Percentiles rank a stretch among this genome's conserved stretches.
Evolutionary conservation across 2,113 vertebrate species (phyloP).

Genomic region (Cathartes aura): DNA sequence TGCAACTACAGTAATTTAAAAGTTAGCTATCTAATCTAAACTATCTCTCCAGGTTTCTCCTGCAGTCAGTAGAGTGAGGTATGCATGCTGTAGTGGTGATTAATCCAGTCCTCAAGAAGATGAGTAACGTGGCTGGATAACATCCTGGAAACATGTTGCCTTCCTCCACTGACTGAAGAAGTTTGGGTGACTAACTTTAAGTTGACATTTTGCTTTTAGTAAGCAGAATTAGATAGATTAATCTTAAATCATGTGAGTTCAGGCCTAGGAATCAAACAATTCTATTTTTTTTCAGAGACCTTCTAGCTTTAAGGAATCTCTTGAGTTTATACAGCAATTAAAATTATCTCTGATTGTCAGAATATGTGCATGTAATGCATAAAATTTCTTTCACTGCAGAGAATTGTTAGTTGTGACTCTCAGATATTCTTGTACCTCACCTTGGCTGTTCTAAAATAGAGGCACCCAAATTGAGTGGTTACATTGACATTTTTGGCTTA

Average conservation of each 20-base stretch:
- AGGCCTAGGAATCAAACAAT: not conserved
- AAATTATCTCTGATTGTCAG: not conserved
- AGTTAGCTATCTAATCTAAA: not conserved
- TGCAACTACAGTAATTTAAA: not conserved
- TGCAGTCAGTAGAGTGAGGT: not conserved
- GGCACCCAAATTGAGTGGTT: not conserved
- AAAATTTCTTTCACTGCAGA: not conserved
- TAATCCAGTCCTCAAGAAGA: not conserved
- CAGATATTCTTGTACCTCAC: not conserved
- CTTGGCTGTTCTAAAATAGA: not conserved
- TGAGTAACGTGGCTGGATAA: not conserved
- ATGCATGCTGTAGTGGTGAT: not conserved
- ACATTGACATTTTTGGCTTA: not conserved
- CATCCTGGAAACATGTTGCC: not conserved
- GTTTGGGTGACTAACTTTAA: not conserved
- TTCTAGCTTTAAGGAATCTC: not conserved
- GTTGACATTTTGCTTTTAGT: not conserved
- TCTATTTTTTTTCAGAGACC: rapidly evolving
- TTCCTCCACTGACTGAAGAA: not conserved
- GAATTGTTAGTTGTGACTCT: not conserved
- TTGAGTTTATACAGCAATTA: not conserved
- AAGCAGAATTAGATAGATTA: not conserved
- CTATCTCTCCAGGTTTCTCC: not conserved
- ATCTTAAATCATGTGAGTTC: not conserved
- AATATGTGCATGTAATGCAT: not conserved